Conservation (phyloP, 2,113 vertebrate genomes). For the Chloebia gouldiae region DNA sequence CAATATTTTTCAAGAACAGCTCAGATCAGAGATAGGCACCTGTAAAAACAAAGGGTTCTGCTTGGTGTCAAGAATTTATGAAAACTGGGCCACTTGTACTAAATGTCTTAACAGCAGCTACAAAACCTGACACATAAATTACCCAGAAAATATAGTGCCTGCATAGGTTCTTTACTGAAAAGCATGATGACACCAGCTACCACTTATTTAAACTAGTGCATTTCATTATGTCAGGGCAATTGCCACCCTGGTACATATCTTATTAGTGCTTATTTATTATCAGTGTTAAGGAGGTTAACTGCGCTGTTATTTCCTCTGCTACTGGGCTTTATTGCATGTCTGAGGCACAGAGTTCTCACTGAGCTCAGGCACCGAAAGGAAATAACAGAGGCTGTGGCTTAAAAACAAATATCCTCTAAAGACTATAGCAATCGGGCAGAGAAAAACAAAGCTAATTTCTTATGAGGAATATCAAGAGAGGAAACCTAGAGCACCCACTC, state of each 20-base stretch:
- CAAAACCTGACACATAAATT: slow-evolving; percentile 28
- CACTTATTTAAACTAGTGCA: slow-evolving; percentile 34
- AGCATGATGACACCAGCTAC: slow-evolving; percentile 4
- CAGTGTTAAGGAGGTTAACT: slow-evolving; percentile 73
- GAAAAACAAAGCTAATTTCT: slow-evolving; percentile 33
- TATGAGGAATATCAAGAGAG: background rate
- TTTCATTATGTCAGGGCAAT: slow-evolving; percentile 69
- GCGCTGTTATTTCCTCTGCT: slow-evolving; percentile 72
- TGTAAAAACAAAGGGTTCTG: slow-evolving; percentile 37
- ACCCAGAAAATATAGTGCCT: background rate
- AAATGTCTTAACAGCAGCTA: slow-evolving; percentile 8
- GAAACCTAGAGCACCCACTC: background rate
- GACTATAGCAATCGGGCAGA: slow-evolving; percentile 1
- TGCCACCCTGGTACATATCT: slow-evolving; percentile 63
- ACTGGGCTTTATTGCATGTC: slow-evolving; percentile 61
- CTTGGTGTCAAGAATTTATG: background rate
- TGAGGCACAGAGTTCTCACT: slow-evolving; percentile 30
- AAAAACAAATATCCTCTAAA: slow-evolving; percentile 65
- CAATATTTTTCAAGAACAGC: background rate
- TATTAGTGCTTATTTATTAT: slow-evolving; percentile 76
- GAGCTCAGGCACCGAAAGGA: slow-evolving; percentile 40
- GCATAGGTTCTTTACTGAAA: background rate
- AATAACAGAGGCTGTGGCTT: slow-evolving; percentile 45
- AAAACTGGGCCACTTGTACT: slow-evolving; percentile 8
- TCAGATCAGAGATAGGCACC: background rate